These are phyloP conservation scores for Semaprochilodus insignis DNA, from an alignment of 2,797 vertebrate genomes.

Conservation along the genomic window DNA sequence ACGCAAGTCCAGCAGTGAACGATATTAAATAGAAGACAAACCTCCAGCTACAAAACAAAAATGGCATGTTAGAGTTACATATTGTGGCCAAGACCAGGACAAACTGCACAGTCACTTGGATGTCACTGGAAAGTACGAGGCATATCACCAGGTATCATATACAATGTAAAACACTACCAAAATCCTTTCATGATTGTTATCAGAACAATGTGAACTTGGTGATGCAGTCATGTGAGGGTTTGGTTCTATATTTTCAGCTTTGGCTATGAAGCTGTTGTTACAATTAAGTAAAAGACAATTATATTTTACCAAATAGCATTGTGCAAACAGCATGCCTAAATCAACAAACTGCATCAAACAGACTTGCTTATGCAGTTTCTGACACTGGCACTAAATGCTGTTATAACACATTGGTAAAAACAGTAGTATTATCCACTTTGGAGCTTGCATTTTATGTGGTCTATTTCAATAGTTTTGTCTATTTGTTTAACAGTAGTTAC, in stretches of 20 bases:
- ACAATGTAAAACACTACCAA: neutral
- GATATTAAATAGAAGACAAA: conserved; percentile 86
- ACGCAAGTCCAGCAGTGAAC: conserved; percentile 79
- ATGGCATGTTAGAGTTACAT: neutral
- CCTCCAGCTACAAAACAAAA: conserved; percentile 85
- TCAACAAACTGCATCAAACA: neutral
- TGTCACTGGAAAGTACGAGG: neutral
- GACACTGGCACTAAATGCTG: neutral
- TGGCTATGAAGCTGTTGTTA: too few species aligned
- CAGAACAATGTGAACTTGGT: neutral
- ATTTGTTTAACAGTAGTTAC: too few species aligned
- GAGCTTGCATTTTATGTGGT: neutral
- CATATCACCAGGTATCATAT: neutral
- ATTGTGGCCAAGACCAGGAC: neutral
- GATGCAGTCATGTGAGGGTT: neutral
- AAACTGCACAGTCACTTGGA: too few species aligned
- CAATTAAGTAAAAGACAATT: too few species aligned
- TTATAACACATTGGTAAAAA: too few species aligned
- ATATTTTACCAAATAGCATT: neutral
- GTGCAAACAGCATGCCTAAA: neutral
- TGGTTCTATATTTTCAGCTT: too few species aligned
- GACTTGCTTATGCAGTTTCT: neutral
- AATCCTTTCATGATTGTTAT: neutral
- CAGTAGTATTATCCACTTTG: too few species aligned
- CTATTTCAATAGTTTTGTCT: neutral